These are phyloP conservation scores for Ageneiosus marmoratus DNA, from an alignment of 2,113 vertebrate species.

Conservation along the genomic window DNA sequence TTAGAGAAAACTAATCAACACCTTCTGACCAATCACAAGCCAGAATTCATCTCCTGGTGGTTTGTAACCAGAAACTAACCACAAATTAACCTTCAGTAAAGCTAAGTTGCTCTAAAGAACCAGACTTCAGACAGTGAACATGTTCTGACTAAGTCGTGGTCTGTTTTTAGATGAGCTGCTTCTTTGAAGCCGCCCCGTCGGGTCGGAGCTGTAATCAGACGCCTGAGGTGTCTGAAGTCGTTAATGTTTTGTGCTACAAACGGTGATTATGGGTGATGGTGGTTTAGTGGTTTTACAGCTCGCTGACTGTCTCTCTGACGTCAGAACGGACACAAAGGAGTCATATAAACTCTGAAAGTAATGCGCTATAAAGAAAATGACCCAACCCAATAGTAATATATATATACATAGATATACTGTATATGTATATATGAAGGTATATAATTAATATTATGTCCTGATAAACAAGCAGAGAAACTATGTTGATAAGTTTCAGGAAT, in stretches of 20 bases:
- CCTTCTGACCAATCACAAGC: neutral
- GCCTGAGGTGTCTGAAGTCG: conserved; percentile 16
- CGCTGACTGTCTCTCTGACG: conserved; percentile 11
- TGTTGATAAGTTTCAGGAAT: too few species aligned
- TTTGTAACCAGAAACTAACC: neutral
- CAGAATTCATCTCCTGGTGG: neutral
- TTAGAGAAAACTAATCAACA: neutral
- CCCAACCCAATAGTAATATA: too few species aligned
- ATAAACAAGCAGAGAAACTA: too few species aligned
- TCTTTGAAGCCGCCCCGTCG: conserved; percentile 1
- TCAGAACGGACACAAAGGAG: neutral
- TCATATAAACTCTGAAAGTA: neutral
- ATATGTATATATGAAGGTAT: too few species aligned
- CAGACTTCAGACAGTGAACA: neutral
- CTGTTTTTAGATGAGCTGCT: neutral
- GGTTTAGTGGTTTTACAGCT: conserved; percentile 22
- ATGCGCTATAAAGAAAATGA: neutral
- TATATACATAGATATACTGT: too few species aligned
- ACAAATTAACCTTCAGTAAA: neutral
- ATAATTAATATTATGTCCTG: too few species aligned
- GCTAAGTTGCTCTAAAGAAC: neutral
- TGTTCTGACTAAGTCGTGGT: neutral
- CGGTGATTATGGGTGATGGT: conserved; percentile 46
- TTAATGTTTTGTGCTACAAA: conserved; percentile 37
- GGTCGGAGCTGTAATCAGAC: conserved; percentile 25